phyloP scores from a whole-genome alignment of 2,797 vertebrate species.

The Gymnocypris eckloni region DNA sequence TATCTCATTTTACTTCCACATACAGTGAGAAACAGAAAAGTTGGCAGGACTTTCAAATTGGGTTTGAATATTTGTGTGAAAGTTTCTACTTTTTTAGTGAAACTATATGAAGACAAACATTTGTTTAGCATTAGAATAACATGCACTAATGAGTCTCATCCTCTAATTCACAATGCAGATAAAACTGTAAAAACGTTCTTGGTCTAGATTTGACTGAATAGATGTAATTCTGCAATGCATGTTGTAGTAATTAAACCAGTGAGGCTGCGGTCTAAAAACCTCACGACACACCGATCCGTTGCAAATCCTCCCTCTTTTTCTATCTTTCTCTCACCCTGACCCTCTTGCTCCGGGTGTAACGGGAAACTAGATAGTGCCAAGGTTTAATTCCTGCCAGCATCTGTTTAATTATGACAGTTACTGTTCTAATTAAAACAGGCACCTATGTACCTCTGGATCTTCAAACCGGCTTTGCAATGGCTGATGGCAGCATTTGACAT shows the following conservation, averaged over 20 bases:
- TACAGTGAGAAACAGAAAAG: neutral
- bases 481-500: conserved; percentile 70
- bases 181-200: neutral
- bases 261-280: neutral
- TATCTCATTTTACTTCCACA: neutral
- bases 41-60: neutral
- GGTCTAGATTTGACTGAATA: neutral
- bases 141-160: neutral
- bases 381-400: conserved; percentile 85
- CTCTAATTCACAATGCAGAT: neutral
- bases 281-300: neutral
- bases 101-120: neutral
- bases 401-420: conserved; percentile 82
- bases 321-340: conserved; percentile 57
- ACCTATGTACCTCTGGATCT: conserved; percentile 78
- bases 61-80: neutral
- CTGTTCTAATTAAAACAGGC: conserved; percentile 84
- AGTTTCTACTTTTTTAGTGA: neutral
- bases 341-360: conserved; percentile 74
- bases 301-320: conserved; percentile 2
- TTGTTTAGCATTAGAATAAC: neutral
- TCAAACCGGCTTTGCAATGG: conserved; percentile 69
- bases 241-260: neutral
- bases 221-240: no score
- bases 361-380: conserved; percentile 78